Percentiles rank a stretch among this genome's conserved stretches.
Evolutionary conservation across 1,140 invertebrate genomes (phyloP).

Genomic region (Ostrea denselamellosa): DNA sequence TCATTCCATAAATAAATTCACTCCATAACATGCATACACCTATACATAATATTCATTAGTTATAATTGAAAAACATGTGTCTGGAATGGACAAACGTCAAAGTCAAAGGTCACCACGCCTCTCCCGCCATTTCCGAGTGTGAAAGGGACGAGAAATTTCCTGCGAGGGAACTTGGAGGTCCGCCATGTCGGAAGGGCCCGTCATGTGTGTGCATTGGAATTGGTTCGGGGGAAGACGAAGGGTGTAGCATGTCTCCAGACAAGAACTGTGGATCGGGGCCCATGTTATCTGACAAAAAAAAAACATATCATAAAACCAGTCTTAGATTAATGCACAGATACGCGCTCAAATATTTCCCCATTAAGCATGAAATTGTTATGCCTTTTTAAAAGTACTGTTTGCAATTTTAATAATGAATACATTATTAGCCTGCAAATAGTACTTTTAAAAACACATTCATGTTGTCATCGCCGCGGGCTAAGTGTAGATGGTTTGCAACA

Average conservation of each 20-base stretch:
- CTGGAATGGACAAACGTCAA: constrained; percentile 44
- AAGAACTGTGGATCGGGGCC: constrained; percentile 62
- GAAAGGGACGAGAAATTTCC: constrained; percentile 56
- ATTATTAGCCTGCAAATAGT: not conserved
- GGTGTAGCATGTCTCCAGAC: constrained; percentile 61
- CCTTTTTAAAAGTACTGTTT: constrained; percentile 5
- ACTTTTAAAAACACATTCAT: not conserved
- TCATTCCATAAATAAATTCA: constrained; percentile 39
- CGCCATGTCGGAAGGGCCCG: constrained; percentile 53
- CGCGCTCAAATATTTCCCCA: constrained; percentile 7
- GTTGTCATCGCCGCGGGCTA: not conserved
- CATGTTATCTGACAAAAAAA: constrained; percentile 54
- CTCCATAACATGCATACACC: constrained; percentile 27
- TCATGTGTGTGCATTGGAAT: constrained; percentile 58
- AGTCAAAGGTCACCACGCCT: constrained; percentile 60
- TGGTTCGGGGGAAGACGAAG: constrained; percentile 61
- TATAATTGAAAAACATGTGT: not conserved
- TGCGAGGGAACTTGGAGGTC: constrained; percentile 57
- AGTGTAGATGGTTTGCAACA: constrained; percentile 10
- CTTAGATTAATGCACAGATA: constrained; percentile 1
- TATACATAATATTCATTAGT: constrained; percentile 40
- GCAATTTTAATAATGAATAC: not conserved
- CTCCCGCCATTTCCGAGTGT: constrained; percentile 63
- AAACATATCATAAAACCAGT: not conserved
- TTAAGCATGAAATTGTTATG: constrained; percentile 33